A percentile compares a stretch with the other conserved stretches of the same genome.
phyloP scores from a whole-genome alignment of 2,888 invertebrate genomes.

The Ophion slaviceki region DNA sequence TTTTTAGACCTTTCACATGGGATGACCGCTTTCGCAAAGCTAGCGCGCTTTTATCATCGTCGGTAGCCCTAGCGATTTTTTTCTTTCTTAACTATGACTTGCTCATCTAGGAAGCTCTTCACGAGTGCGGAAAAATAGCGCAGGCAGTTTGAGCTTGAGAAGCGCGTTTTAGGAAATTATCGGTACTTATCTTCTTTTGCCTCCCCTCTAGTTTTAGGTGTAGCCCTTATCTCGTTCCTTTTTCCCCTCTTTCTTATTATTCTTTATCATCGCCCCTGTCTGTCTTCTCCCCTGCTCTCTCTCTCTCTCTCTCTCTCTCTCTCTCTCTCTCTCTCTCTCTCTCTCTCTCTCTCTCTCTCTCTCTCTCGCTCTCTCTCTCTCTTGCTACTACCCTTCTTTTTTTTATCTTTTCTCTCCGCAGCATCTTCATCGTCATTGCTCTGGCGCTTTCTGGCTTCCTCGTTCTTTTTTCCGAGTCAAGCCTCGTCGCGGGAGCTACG shows the following conservation, averaged over 20 bases:
- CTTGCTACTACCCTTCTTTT: background rate
- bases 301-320: slow-evolving; percentile 12
- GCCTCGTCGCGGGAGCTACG: slow-evolving; percentile 51
- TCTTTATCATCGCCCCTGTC: background rate
- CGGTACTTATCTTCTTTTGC: slow-evolving; percentile 1
- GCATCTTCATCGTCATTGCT: background rate
- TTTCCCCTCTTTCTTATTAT: background rate
- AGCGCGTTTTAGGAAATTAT: background rate
- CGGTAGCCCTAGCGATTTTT: background rate
- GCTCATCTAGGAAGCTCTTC: background rate
- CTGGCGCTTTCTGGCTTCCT: slow-evolving; percentile 22
- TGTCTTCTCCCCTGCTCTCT: background rate
- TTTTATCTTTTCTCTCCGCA: slow-evolving; percentile 6
- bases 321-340: slow-evolving; percentile 21
- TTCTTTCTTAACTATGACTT: background rate
- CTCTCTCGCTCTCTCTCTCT: slow-evolving; percentile 6
- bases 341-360: slow-evolving; percentile 23
- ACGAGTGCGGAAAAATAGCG: background rate
- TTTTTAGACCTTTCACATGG: too few relatives aligned
- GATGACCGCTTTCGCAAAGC: too few relatives aligned
- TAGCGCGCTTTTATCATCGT: too few relatives aligned
- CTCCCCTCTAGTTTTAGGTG: background rate
- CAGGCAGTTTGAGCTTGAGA: background rate
- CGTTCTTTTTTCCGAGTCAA: slow-evolving; percentile 32
- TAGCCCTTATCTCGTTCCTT: background rate